Evolutionary conservation across 2,888 invertebrate genomes (phyloP).

Genomic region (Drosophila recens): DNA sequence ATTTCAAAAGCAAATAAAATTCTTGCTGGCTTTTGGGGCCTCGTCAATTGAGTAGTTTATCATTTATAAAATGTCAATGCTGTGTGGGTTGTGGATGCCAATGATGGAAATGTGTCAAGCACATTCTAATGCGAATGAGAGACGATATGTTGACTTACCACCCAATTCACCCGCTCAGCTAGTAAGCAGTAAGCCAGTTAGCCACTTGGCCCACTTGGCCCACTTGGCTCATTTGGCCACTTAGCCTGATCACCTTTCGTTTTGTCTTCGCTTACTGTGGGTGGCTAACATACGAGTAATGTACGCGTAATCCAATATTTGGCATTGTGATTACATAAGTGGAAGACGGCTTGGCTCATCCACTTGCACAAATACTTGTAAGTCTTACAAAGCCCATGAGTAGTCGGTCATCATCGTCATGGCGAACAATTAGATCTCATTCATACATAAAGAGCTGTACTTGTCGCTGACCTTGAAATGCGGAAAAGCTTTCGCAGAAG

Average conservation of each 20-base stretch:
- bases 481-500: conserved; percentile 57
- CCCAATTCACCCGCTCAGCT: conserved; percentile 8
- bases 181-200: background rate
- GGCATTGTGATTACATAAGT: conserved; percentile 61
- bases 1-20: conserved; percentile 36
- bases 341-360: conserved; percentile 5
- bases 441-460: conserved; percentile 72
- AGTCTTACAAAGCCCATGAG: conserved; percentile 43
- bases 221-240: conserved; percentile 10
- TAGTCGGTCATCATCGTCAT: conserved; percentile 54
- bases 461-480: conserved; percentile 69
- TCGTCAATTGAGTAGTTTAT: conserved; percentile 25
- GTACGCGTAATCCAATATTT: conserved; percentile 58
- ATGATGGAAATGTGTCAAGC: conserved; percentile 16
- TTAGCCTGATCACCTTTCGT: conserved; percentile 20
- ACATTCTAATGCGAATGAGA: conserved; percentile 9
- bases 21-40: background rate
- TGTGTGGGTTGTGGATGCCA: conserved; percentile 13
- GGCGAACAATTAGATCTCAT: conserved; percentile 75
- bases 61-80: conserved; percentile 26
- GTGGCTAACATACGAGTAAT: conserved; percentile 11
- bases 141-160: conserved; percentile 2
- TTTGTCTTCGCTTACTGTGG: conserved; percentile 10
- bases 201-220: conserved; percentile 14
- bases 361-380: conserved; percentile 19